Base-by-base conservation (phyloP, 35 echinoderm and acorn worm species). In the Strongylocentrotus purpuratus region DNA sequence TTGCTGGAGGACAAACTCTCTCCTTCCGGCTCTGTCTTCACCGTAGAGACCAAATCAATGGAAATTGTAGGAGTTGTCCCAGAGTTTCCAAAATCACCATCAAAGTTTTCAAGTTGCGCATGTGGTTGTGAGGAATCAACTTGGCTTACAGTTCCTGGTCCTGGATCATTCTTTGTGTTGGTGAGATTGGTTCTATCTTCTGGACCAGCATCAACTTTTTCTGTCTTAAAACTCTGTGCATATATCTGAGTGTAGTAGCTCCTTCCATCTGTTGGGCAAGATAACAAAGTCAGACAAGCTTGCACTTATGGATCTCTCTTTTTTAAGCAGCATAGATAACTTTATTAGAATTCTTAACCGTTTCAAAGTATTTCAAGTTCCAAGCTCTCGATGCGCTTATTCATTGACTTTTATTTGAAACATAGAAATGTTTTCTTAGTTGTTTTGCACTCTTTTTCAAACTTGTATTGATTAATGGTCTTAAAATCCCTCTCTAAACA, bases 221-320 rank as follows among this genome's bases (percentile, higher is more conserved):
- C 95, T 61, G 28, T 59, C 52, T 95, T 95, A 55, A 95, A 95
- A 46, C 88, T 95, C 35, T 95, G 32, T 35, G 31, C 18, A 61
- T 95, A 95, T 22, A 95, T 58, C 5, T 28, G 48, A 88, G 46
- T 46, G 59, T 95, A 95, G 58, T 95, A 95, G 22, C 52, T 70
- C 48, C 35, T 95, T 4, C 32, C 52, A 78, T 85, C 95, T 95
- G 94, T 90, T 70, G 32, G 46, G 46, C 7, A 14, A 89, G 48
- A 88, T 20, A 87, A 50, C 4, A 41, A 45, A 59, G 17, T 10
- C 2, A 2, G 11, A 59, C 52, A 59, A 9, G 17, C 52, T 14
- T 59, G 10, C 11, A 59, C 17, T 59, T 10, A 1, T 18, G 6
- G 61, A 70, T 18, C 61, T n/a, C n/a, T n/a, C n/a, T n/a, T n/a